phyloP scores from a whole-genome alignment of 1,140 invertebrate genomes.

The Paraescarpia echinospica region DNA sequence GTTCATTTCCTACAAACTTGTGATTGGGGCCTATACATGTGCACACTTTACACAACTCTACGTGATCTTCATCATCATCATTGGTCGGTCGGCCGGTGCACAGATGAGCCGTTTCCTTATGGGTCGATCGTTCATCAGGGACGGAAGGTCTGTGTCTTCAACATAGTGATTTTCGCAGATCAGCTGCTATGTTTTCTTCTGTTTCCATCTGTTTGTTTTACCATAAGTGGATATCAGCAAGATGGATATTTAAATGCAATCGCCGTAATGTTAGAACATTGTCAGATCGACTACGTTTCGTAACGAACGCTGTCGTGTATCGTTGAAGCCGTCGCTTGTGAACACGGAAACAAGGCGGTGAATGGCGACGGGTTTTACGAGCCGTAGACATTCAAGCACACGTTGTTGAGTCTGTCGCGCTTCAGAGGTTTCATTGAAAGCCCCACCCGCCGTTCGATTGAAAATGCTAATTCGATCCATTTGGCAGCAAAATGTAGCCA shows the following conservation, averaged over 20 bases:
- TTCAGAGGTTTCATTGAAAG: background rate
- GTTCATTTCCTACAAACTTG: no score
- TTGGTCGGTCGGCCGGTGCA: no score
- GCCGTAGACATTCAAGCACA: background rate
- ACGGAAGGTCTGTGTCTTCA: no score
- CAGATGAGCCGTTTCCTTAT: no score
- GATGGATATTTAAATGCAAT: background rate
- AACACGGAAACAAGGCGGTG: background rate
- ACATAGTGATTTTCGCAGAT: no score
- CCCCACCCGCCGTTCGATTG: background rate
- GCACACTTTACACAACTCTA: no score
- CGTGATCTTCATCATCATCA: no score
- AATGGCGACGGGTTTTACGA: background rate
- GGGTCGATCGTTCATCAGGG: no score
- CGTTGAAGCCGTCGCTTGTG: background rate
- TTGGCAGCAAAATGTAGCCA: background rate
- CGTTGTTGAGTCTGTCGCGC: background rate
- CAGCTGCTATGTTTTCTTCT: no score
- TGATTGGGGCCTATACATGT: no score
- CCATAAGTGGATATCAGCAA: no score
- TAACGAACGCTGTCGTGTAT: background rate
- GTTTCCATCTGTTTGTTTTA: no score
- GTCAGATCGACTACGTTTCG: background rate
- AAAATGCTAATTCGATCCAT: slow-evolving; percentile 1
- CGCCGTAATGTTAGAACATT: background rate